Base-by-base conservation (phyloP, 2,888 invertebrate genomes). In the Chloroclysta siterata region DNA sequence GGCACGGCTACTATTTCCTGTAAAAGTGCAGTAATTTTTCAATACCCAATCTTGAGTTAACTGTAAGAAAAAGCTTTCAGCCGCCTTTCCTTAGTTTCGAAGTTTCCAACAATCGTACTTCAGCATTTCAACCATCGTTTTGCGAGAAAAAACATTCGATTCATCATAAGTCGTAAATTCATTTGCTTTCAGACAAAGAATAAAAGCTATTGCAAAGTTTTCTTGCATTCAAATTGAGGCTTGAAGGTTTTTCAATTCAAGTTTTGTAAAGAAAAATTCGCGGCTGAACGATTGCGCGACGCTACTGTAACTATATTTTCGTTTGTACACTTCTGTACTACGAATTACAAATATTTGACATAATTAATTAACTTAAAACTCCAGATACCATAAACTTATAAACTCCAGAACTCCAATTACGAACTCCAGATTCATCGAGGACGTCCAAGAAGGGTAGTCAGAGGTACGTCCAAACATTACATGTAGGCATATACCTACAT, bases 181-280 rank as follows among this genome's bases (percentile, higher is more conserved):
- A 87, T 87, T 89, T 85, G 83, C 81, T 87, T 83, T 81, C 81
- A 81, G 80, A 80, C 84, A 81, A 82, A 80, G 77, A 88, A 88
- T 89, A 87, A 90, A 89, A 88, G 85, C 84, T 80, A 84, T 85
- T 82, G 85, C 82, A 81, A 89, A 89, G 83, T 90, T 90, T 87
- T 78, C 76, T 82, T 86, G 88, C 86, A 88, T 87, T 87, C 83
- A 85, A 89, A 90, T 87, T 84, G 86, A 83, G 84, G 80, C 82
- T 83, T 79, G 80, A 81, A 86, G 85, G 82, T 83, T 84, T 88
- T 88, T 88, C 86, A 84, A 90, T 89, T 83, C 81, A 87, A 88
- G 83, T 89, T 89, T 82, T 80, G 79, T 82, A 79, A 85, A 83
- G 82, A 87, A 85, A 84, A 87, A 84, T 87, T 82, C 79, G 72